A percentile compares a stretch with the other conserved stretches of the same genome.
These are phyloP conservation scores for Dendrophyllia cribrosa DNA, from an alignment of 64 coral and sea anemone genomes.

Conservation along the genomic window DNA sequence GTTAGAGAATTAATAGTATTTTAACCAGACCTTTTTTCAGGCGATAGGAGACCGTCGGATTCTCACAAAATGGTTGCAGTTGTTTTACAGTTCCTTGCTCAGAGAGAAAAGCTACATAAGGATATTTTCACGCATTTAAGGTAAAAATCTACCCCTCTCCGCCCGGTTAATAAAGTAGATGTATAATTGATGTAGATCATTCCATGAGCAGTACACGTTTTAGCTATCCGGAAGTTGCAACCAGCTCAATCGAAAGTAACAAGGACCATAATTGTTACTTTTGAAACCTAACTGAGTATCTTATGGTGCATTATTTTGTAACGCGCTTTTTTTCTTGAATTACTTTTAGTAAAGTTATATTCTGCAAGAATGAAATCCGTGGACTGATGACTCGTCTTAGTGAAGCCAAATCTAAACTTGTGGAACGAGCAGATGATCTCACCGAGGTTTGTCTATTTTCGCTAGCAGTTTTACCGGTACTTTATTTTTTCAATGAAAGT, in stretches of 20 bases:
- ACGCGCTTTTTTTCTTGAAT: background rate
- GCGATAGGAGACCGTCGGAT: constrained; percentile 31
- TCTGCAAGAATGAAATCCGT: constrained; percentile 28
- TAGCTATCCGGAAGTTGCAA: background rate
- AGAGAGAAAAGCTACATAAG: constrained; percentile 59
- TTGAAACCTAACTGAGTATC: no score
- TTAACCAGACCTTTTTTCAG: background rate
- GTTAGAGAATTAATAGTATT: background rate
- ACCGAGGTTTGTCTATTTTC: background rate
- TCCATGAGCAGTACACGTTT: background rate
- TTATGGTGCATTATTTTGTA: no score
- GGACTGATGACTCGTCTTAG: background rate
- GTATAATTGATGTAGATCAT: no score
- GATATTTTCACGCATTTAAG: constrained; percentile 56
- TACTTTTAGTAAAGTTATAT: constrained; percentile 11
- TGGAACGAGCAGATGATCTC: background rate
- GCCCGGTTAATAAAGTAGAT: no score
- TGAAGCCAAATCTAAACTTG: constrained; percentile 1
- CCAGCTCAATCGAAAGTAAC: no score
- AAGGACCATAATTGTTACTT: no score
- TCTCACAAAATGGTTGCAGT: constrained; percentile 54
- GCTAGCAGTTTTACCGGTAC: background rate
- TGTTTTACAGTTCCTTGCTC: constrained; percentile 37
- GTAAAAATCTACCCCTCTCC: background rate
- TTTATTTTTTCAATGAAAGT: background rate